A percentile compares a stretch with the other conserved stretches of the same genome.
phyloP scores from a whole-genome alignment of 2,888 invertebrate genomes.

The Brenthis ino region DNA sequence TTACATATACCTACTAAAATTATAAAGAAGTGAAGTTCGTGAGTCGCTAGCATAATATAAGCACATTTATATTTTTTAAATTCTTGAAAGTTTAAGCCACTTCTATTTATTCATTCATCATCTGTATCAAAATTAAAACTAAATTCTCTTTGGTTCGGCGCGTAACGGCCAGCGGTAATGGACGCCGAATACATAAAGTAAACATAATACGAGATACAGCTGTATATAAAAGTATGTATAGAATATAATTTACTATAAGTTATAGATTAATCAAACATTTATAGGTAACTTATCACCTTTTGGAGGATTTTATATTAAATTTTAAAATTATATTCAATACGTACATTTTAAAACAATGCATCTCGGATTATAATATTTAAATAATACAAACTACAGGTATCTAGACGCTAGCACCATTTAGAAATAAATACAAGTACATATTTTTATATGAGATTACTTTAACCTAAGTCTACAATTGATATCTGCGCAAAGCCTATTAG shows the following conservation, averaged over 20 bases:
- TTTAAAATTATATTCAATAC: not conserved
- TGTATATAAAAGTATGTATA: not conserved
- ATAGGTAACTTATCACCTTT: too few species aligned
- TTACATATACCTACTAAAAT: too few species aligned
- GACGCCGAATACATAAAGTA: slow-evolving; percentile 23
- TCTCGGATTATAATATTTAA: not conserved
- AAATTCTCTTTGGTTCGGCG: slow-evolving; percentile 46
- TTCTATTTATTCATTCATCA: not conserved
- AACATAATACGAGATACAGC: slow-evolving; percentile 1
- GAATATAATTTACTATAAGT: not conserved
- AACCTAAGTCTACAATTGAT: slow-evolving; percentile 84
- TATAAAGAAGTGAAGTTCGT: too few species aligned
- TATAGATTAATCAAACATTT: not conserved
- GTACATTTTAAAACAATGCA: not conserved
- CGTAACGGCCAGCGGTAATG: slow-evolving; percentile 27
- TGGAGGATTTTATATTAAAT: too few species aligned
- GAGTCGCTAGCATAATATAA: not conserved
- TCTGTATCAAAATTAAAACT: slow-evolving; percentile 24
- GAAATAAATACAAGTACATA: slow-evolving; percentile 33
- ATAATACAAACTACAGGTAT: slow-evolving; percentile 24
- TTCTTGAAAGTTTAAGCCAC: not conserved
- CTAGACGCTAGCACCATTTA: slow-evolving; percentile 36
- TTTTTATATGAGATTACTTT: slow-evolving; percentile 23
- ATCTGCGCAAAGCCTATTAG: slow-evolving; percentile 98
- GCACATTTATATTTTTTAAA: not conserved